A percentile compares a stretch with the other conserved stretches of the same genome.
These are phyloP conservation scores for Pandemis cinnamomeana DNA, from an alignment of 2,888 invertebrate genomes.

Conservation along the genomic window DNA sequence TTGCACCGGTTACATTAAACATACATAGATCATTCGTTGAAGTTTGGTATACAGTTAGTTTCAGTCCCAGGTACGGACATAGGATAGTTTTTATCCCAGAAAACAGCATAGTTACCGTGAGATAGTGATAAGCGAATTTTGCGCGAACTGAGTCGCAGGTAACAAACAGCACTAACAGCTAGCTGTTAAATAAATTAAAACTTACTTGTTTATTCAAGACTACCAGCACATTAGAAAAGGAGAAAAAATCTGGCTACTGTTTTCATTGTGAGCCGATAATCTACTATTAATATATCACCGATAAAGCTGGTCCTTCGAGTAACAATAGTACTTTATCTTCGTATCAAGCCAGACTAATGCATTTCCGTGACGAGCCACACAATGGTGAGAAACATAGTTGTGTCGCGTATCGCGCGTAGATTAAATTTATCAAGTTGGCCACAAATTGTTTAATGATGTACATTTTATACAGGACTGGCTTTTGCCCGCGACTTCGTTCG, in stretches of 20 bases:
- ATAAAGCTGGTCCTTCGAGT: conserved; percentile 29
- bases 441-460: conserved; percentile 12
- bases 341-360: conserved; percentile 51
- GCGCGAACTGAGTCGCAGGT: no score
- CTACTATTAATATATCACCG: neutral
- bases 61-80: no score
- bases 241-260: neutral
- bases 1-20: no score
- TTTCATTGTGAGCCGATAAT: neutral
- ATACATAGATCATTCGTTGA: no score
- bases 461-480: neutral
- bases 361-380: conserved; percentile 55
- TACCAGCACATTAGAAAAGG: no score
- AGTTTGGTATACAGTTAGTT: no score
- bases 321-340: conserved; percentile 42
- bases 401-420: conserved; percentile 32
- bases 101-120: no score
- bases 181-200: no score
- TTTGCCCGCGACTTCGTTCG: neutral
- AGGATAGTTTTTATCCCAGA: no score
- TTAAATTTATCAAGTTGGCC: conserved; percentile 19
- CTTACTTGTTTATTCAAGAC: no score
- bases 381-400: conserved; percentile 47
- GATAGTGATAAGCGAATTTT: no score
- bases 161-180: no score